phyloP scores from a whole-genome alignment of 35 echinoderm and acorn worm species.

The Ophioderma brevispina region DNA sequence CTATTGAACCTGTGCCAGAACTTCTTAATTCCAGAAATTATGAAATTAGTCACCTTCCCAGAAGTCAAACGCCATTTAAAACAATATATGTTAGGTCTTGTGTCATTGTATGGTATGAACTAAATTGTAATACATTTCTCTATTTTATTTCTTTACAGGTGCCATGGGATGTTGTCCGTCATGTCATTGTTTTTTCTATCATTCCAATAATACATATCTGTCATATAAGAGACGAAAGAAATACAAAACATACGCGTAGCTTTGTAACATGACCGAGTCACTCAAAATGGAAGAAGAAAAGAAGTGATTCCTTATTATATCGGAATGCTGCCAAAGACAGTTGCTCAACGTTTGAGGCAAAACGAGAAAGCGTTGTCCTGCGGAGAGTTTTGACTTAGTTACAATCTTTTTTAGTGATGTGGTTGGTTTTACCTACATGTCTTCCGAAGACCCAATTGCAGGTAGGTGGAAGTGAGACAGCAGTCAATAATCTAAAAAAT shows the following conservation, averaged over 20 bases:
- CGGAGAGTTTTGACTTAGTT: constrained; percentile 70
- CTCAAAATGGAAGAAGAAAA: constrained; percentile 71
- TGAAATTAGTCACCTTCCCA: too few relatives aligned
- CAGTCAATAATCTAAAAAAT: too few relatives aligned
- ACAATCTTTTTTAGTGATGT: constrained; percentile 87
- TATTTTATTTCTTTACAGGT: too few relatives aligned
- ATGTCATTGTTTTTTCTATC: neutral
- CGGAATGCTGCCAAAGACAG: constrained; percentile 75
- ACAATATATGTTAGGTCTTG: too few relatives aligned
- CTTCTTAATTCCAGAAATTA: too few relatives aligned
- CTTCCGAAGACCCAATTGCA: constrained; percentile 71
- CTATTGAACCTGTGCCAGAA: too few relatives aligned
- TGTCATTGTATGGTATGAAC: too few relatives aligned
- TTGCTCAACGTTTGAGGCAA: constrained; percentile 73
- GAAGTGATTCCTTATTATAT: constrained; percentile 82
- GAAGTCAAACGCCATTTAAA: too few relatives aligned
- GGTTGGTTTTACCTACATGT: constrained; percentile 73
- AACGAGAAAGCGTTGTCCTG: constrained; percentile 44
- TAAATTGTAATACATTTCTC: too few relatives aligned
- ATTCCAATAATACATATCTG: neutral
- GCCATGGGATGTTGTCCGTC: neutral
- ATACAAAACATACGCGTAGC: neutral
- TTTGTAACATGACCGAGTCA: constrained; percentile 43
- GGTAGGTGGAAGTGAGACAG: constrained; percentile 22
- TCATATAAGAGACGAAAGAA: neutral